Evolutionary conservation across 2,797 vertebrate genomes (phyloP), one percentile per base, ranked within the genome.

Genomic region (Limosa lapponica): DNA sequence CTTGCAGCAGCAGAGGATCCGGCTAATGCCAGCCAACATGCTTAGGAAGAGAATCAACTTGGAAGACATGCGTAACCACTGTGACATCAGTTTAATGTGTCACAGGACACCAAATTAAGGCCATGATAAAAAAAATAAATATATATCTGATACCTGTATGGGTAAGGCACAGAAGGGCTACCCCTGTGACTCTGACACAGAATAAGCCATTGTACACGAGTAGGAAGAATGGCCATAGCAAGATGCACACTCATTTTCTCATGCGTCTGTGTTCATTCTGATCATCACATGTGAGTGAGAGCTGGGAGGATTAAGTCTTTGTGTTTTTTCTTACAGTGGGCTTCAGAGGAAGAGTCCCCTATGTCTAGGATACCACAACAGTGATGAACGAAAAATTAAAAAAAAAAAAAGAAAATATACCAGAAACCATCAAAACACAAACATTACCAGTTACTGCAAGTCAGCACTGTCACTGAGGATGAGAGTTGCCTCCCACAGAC

Each of bases 141-240:
- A 22, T 19, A 62, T 34, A 22, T 19, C 49, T 64, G 84, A 79
- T 85, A 84, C 39, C 51, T 84, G 54, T 39, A 19, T n/a, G 73
- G 87, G 62, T 82, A 71, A 84, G 62, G 65, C 37, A 48, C 46
- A 54, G 51, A 66, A 51, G 54, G 58, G 28, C 66, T 74, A 1
- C 74, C 36, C 75, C 75, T 61, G 75, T 94, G 95, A 96, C 87
- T 87, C 57, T 91, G 89, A 89, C 69, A 87, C n/a, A 67, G 74
- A 67, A 30, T 18, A 48, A 85, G 24, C 72, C 48, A 11, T 7
- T 28, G 44, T 14, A 44, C 52, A 2, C 1, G 44, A 85, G 64
- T 5, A 51, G 90, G 48, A 75, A 44, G 66, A 69, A 32, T 4
- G 72, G 71, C 55, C 59, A 49, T 12, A 84, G 66, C 70, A 85